These are phyloP conservation scores for Peromyscus polionotus DNA, from an alignment of 2,113 vertebrate species.

Conservation along the genomic window DNA sequence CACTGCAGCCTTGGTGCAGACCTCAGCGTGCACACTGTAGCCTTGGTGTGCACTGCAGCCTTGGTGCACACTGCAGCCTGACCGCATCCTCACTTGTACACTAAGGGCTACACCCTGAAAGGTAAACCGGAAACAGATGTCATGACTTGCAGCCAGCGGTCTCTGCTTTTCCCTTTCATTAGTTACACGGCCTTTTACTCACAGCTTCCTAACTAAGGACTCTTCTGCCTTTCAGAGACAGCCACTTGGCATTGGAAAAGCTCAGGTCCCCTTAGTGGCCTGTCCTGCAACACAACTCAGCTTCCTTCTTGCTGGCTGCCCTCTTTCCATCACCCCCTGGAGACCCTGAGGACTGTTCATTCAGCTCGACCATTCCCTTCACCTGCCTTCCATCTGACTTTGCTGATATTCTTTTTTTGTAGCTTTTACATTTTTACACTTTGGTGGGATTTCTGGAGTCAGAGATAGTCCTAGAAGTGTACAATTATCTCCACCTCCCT, in stretches of 20 bases:
- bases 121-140: not conserved
- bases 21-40: no score
- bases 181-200: not conserved
- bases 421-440: not conserved
- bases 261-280: not conserved
- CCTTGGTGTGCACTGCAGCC: no score
- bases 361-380: fast-evolving
- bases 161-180: not conserved
- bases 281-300: not conserved
- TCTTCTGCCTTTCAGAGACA: not conserved
- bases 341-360: not conserved
- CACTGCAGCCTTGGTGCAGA: not conserved
- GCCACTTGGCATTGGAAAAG: not conserved
- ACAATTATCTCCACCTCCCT: not conserved
- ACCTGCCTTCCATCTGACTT: not conserved
- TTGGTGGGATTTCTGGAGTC: not conserved
- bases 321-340: no score
- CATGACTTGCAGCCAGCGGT: not conserved
- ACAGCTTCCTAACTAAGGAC: not conserved
- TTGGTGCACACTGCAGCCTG: not conserved
- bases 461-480: not conserved
- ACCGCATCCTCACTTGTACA: not conserved
- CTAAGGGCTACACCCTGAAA: not conserved
- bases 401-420: not conserved
- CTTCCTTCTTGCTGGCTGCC: not conserved